Conservation (phyloP, 2,113 vertebrate genomes). For the Heteronetta atricapilla region DNA sequence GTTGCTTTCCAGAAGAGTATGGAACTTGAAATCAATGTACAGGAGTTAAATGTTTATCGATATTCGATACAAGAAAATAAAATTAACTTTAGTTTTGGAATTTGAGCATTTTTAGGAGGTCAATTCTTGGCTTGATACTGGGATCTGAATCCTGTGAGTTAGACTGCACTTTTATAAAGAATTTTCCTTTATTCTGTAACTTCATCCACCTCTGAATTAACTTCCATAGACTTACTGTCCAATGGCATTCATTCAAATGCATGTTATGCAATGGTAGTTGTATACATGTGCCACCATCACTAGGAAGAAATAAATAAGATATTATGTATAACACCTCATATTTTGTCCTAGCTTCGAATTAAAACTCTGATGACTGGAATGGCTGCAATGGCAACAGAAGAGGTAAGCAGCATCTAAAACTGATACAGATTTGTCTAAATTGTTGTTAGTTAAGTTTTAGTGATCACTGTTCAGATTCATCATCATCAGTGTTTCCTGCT, state of each 20-base stretch:
- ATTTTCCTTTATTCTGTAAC: background rate
- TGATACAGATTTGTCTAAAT: background rate
- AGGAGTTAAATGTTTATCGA: background rate
- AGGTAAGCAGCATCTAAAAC: slow-evolving; percentile 76
- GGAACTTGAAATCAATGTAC: background rate
- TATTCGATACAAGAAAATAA: background rate
- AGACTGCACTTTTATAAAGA: background rate
- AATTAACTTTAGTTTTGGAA: background rate
- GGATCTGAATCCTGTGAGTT: background rate
- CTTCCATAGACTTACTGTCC: background rate
- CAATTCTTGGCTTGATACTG: background rate
- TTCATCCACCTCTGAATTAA: background rate
- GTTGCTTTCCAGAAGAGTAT: background rate
- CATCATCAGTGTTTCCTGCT: background rate
- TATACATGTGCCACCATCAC: background rate
- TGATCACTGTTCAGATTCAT: background rate
- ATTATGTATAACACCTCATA: background rate
- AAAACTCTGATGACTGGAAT: slow-evolving; percentile 94
- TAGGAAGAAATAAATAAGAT: background rate
- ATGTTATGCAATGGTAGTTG: background rate
- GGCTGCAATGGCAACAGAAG: slow-evolving; percentile 91
- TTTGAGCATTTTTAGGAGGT: background rate
- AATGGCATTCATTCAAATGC: background rate
- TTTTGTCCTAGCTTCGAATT: slow-evolving; percentile 82
- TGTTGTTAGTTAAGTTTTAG: background rate